Percentiles rank a stretch among this genome's conserved stretches.
These are phyloP conservation scores for Halictus quadricinctus DNA, from an alignment of 2,888 invertebrate genomes.

Conservation along the genomic window DNA sequence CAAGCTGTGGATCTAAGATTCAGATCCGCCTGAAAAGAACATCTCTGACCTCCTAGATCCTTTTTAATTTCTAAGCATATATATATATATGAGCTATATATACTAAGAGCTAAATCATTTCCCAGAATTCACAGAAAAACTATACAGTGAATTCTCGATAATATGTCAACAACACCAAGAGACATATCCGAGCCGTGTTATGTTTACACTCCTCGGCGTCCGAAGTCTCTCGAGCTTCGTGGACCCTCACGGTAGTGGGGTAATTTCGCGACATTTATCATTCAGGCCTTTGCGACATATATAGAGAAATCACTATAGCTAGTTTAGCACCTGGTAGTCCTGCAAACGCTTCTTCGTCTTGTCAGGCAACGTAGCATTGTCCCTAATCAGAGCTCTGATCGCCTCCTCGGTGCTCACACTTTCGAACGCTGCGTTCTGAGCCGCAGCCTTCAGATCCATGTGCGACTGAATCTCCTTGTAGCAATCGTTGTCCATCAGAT, in stretches of 20 bases:
- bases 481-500: slow-evolving; percentile 83
- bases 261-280: too few species aligned
- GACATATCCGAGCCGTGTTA: too few species aligned
- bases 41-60: not conserved
- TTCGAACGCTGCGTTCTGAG: slow-evolving; percentile 71
- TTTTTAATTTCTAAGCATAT: not conserved
- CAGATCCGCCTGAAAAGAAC: slow-evolving; percentile 83
- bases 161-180: too few species aligned
- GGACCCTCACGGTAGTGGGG: too few species aligned
- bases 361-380: slow-evolving; percentile 85
- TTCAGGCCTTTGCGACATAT: too few species aligned
- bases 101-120: not conserved
- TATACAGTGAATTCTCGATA: too few species aligned
- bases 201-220: too few species aligned
- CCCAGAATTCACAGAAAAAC: not conserved
- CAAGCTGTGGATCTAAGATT: slow-evolving; percentile 88
- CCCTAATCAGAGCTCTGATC: slow-evolving; percentile 85
- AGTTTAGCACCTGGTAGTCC: slow-evolving; percentile 77
- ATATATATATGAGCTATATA: too few species aligned
- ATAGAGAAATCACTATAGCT: not conserved
- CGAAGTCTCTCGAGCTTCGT: too few species aligned
- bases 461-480: slow-evolving; percentile 84
- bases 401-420: slow-evolving; percentile 76
- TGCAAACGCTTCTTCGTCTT: slow-evolving; percentile 84
- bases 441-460: slow-evolving; percentile 76